These are phyloP conservation scores for Gorsachius magnificus DNA, from an alignment of 2,797 vertebrate genomes.

Conservation along the genomic window DNA sequence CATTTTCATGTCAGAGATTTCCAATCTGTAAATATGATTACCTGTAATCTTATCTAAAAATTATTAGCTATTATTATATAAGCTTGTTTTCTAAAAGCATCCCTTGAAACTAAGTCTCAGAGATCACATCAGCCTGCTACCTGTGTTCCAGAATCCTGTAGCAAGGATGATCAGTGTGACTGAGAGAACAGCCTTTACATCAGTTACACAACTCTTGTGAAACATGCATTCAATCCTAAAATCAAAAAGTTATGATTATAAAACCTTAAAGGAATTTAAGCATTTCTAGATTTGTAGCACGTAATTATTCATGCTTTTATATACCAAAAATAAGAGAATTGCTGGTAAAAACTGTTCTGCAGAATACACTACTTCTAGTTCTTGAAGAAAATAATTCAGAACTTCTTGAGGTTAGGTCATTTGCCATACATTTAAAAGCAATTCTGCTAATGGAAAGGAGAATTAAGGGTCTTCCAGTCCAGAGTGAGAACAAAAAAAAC, in stretches of 20 bases:
- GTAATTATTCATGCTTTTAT: not conserved
- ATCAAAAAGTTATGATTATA: not conserved
- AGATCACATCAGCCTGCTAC: not conserved
- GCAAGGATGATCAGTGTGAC: not conserved
- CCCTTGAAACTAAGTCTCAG: not conserved
- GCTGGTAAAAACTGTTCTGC: not conserved
- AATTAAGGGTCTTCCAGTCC: not conserved
- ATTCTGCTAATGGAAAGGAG: not conserved
- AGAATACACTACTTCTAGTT: not conserved
- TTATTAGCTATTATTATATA: not conserved
- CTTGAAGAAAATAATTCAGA: not conserved
- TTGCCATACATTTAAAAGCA: not conserved
- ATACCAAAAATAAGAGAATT: not conserved
- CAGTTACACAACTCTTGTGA: fast-evolving
- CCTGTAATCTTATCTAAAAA: not conserved
- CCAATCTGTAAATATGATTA: not conserved
- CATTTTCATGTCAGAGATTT: not conserved
- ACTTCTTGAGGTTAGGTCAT: not conserved
- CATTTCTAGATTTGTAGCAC: not conserved
- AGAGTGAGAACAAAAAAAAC: not conserved
- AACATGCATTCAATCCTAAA: not conserved
- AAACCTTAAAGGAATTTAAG: not conserved
- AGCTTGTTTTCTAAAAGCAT: not conserved
- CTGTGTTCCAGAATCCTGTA: not conserved
- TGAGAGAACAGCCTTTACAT: not conserved